Conservation (phyloP, 2,113 vertebrate species). For the Lophius piscatorius region DNA sequence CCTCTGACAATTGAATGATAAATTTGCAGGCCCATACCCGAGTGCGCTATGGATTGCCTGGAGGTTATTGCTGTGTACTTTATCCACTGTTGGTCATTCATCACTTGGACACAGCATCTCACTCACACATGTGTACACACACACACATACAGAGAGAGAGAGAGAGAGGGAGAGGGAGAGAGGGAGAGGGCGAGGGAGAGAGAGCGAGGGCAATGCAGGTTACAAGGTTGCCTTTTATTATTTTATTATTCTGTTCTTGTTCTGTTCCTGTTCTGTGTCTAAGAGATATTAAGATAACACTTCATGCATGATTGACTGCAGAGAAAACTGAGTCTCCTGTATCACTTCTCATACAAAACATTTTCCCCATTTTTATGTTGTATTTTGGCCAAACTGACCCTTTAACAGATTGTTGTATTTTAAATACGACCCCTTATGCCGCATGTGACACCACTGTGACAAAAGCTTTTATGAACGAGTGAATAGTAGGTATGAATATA, state of each 20-base stretch:
- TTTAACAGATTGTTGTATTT: no score
- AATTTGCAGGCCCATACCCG: constrained; percentile 68
- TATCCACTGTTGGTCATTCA: constrained; percentile 78
- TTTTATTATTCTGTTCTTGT: no score
- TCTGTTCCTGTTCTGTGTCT: constrained; percentile 7
- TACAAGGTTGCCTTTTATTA: neutral
- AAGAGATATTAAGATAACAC: constrained; percentile 5
- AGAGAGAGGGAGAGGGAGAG: neutral
- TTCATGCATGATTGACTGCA: neutral
- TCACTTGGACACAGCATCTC: constrained; percentile 70
- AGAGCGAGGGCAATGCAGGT: neutral
- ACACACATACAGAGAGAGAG: constrained; percentile 19
- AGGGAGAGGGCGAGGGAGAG: neutral
- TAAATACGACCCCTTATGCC: no score
- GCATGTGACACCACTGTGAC: no score
- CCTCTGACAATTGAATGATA: constrained; percentile 82
- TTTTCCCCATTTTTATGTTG: no score
- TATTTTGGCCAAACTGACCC: neutral
- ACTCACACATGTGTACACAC: constrained; percentile 32
- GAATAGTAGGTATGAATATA: no score
- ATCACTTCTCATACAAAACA: neutral
- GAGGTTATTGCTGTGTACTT: constrained; percentile 84
- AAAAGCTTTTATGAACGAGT: no score
- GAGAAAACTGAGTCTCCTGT: neutral
- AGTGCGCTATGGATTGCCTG: constrained; percentile 72